Conservation (phyloP, 1,140 invertebrate genomes). For the Drosophila ogumai region DNA sequence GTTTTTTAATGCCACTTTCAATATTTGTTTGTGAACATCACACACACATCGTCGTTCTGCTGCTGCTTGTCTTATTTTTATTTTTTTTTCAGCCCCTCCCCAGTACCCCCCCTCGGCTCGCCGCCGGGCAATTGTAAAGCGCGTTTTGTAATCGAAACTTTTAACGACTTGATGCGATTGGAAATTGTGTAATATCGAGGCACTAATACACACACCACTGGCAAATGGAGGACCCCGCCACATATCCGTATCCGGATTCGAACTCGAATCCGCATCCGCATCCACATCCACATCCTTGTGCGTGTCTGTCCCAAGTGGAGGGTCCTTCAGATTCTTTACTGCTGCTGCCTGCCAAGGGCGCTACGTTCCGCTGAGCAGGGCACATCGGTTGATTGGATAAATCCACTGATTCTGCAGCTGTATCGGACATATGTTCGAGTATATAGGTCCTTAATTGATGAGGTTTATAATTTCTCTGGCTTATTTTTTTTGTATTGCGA, state of each 20-base stretch:
- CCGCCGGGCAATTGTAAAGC: conserved; percentile 72
- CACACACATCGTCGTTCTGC: neutral
- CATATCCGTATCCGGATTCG: conserved; percentile 22
- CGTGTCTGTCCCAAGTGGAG: conserved; percentile 50
- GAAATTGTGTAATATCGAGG: conserved; percentile 80
- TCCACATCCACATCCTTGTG: conserved; percentile 49
- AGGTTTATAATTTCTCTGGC: conserved; percentile 38
- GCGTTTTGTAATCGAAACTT: conserved; percentile 83
- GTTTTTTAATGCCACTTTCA: conserved; percentile 79
- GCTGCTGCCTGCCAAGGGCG: conserved; percentile 40
- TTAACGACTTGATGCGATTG: conserved; percentile 83
- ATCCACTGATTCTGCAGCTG: conserved; percentile 8
- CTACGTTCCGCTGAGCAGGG: conserved; percentile 52
- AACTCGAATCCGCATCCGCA: conserved; percentile 2
- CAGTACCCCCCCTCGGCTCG: neutral
- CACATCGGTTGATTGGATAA: conserved; percentile 66
- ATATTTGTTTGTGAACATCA: conserved; percentile 77
- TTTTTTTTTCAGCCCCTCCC: conserved; percentile 12
- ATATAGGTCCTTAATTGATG: conserved; percentile 43
- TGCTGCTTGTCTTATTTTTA: conserved; percentile 46
- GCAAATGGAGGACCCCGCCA: conserved; percentile 33
- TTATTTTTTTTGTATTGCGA: neutral
- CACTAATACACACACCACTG: conserved; percentile 73
- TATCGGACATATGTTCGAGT: conserved; percentile 43
- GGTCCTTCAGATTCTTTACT: conserved; percentile 76